Evolutionary conservation across 2,888 invertebrate species (phyloP), one percentile per base, ranked within the genome.

Genomic region (Scaptomyza cyrtandrae): DNA sequence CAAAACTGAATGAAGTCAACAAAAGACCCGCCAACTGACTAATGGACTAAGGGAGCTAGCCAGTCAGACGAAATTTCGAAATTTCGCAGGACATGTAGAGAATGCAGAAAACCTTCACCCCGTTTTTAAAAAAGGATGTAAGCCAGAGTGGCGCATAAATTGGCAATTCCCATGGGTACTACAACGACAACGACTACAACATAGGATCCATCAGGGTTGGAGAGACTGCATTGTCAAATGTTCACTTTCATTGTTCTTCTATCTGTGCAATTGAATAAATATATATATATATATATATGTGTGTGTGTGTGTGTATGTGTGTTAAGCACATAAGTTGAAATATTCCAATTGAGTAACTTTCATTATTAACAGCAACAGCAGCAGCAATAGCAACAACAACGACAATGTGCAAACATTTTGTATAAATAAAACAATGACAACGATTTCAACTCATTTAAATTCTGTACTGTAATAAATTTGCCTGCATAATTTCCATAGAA

Each of bases 331-430:
- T 86, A 86, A 87, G 88, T 88, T 88, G 86, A 86, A 88, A 88
- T 88, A 88, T 88, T 88, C 86, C 87, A 86, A 88, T 86, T 88
- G 88, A 88, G 83, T 86, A 84, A 86, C 78, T 84, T 88, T 86
- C 84, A 88, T 88, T 88, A 88, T 82, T 74, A n/a, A n/a, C n/a
- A n/a, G n/a, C n/a, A n/a, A 71, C 80, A 78, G 61, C 77, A 81
- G 66, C 58, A 72, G 50, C 55, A 45, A 31, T 14, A 49, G 29
- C 11, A 16, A 35, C 49, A 72, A 69, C 45, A 58, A 60, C 19
- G 19, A 19, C 56, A 73, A 64, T 64, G 78, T 78, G 71, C 78
- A 82, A 73, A 82, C 73, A 82, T 82, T 80, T 82, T 78, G 75
- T 80, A 75, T 71, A 67, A 83, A 80, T 83, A 86, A 86, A 85